These are phyloP conservation scores for Mastomys natalensis DNA, from an alignment of 2,113 vertebrate species.

Conservation along the genomic window DNA sequence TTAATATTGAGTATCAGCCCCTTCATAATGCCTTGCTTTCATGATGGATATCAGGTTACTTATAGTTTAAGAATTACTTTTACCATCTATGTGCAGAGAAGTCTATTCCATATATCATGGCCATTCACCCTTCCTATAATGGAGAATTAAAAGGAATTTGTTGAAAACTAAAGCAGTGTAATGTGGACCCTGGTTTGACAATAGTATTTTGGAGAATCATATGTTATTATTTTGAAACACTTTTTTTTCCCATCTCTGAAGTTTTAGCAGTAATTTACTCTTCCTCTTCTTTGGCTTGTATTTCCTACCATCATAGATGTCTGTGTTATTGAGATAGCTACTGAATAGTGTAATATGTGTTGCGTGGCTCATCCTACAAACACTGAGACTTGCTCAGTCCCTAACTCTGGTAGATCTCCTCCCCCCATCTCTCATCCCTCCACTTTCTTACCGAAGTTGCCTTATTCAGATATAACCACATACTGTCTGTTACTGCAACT, in stretches of 20 bases:
- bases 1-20: not conserved
- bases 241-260: not conserved
- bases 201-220: not conserved
- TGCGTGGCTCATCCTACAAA: not conserved
- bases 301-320: not conserved
- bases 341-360: not conserved
- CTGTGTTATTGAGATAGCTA: not conserved
- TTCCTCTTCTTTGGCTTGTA: not conserved
- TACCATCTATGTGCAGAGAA: not conserved
- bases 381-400: too few species aligned
- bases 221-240: not conserved
- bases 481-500: not conserved
- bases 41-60: not conserved
- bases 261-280: not conserved
- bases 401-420: too few species aligned
- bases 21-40: too few species aligned
- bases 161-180: not conserved
- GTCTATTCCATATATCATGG: not conserved
- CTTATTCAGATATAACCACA: not conserved
- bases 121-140: not conserved
- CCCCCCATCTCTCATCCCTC: not conserved
- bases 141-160: not conserved
- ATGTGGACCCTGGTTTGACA: not conserved
- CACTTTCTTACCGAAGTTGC: not conserved
- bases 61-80: not conserved